phyloP scores from a whole-genome alignment of 1,140 invertebrate species.

The Zaprionus inermis region DNA sequence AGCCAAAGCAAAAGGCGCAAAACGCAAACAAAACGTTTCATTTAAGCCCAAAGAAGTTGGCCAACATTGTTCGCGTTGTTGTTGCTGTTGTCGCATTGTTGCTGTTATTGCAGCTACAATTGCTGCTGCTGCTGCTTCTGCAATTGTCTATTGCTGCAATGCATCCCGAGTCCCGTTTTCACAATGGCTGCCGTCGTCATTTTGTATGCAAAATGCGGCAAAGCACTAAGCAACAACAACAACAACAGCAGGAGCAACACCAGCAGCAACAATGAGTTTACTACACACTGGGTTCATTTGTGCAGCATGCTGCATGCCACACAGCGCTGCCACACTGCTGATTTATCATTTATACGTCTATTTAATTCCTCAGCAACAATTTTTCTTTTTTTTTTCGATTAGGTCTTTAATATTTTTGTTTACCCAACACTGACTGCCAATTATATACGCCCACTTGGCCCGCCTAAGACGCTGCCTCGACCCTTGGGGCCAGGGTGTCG shows the following conservation, averaged over 20 bases:
- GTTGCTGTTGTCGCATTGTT: conserved; percentile 23
- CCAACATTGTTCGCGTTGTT: conserved; percentile 37
- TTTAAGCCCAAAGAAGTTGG: conserved; percentile 51
- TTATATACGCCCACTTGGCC: neutral
- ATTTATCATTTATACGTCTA: neutral
- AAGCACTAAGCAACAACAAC: conserved; percentile 43
- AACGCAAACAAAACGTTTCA: conserved; percentile 60
- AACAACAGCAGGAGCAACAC: conserved; percentile 12
- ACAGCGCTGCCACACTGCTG: neutral
- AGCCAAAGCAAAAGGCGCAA: conserved; percentile 36
- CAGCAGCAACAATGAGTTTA: conserved; percentile 30
- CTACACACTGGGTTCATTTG: neutral
- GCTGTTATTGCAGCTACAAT: conserved; percentile 24
- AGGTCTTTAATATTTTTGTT: conserved; percentile 1
- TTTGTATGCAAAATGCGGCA: conserved; percentile 76
- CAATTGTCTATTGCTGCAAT: conserved; percentile 51
- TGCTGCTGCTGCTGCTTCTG: conserved; percentile 13
- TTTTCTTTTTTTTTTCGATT: neutral
- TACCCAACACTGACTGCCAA: conserved; percentile 4
- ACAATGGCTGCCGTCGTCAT: conserved; percentile 46
- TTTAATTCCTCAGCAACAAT: neutral
- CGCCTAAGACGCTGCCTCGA: neutral
- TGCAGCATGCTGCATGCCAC: conserved; percentile 36
- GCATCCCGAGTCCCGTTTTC: conserved; percentile 29
- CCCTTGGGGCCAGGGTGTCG: conserved; percentile 7